These are phyloP conservation scores for Xenentodon cancila DNA, from an alignment of 2,797 vertebrate species.

Conservation along the genomic window DNA sequence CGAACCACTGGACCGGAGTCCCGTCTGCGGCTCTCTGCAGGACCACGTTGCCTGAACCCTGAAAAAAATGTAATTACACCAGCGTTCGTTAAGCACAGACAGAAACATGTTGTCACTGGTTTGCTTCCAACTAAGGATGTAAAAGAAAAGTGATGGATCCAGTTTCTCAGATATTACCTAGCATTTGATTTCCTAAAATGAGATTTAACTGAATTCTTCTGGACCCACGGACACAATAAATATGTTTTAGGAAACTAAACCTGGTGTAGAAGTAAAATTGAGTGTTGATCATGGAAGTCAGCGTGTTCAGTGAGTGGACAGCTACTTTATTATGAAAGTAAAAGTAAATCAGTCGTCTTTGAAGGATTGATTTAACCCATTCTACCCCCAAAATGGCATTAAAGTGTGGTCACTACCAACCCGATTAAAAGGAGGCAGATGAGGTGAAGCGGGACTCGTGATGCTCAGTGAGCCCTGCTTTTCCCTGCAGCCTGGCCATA, in stretches of 20 bases:
- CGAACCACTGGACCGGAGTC: slow-evolving; percentile 88
- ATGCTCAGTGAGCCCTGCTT: slow-evolving; percentile 75
- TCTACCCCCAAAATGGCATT: too few relatives aligned
- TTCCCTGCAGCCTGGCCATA: slow-evolving; percentile 72
- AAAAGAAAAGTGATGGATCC: too few relatives aligned
- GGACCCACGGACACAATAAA: too few relatives aligned
- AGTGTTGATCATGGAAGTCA: too few relatives aligned
- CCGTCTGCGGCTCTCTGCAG: slow-evolving; percentile 87
- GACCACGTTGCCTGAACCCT: slow-evolving; percentile 83
- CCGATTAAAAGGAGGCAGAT: slow-evolving; percentile 76
- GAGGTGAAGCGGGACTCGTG: slow-evolving; percentile 70
- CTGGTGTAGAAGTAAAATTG: background rate
- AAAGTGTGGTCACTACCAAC: slow-evolving; percentile 44
- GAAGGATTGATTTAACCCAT: too few relatives aligned
- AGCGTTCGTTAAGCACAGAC: background rate
- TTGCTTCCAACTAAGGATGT: too few relatives aligned
- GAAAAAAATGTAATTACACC: slow-evolving; percentile 21
- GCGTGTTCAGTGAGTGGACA: too few relatives aligned
- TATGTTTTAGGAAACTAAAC: background rate
- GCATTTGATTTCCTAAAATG: too few relatives aligned
- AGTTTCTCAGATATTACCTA: too few relatives aligned
- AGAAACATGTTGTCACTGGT: background rate
- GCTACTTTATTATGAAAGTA: too few relatives aligned
- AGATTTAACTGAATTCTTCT: too few relatives aligned
- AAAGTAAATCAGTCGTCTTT: too few relatives aligned